Base-by-base conservation (phyloP, 2,113 vertebrate genomes). In the Solea senegalensis region DNA sequence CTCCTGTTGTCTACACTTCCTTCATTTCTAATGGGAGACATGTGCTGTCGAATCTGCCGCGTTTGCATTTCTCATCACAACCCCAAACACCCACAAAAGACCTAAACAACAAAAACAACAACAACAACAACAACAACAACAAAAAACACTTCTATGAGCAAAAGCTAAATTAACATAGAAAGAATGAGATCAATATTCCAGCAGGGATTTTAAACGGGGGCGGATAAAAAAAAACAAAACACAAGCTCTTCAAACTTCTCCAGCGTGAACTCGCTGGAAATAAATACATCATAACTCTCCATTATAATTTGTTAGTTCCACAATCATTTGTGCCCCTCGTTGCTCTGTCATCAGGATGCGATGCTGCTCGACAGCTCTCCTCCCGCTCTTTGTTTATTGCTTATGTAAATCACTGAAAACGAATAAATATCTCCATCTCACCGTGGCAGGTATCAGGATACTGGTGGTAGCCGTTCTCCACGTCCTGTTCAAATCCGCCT, bases 401-500 rank as follows among this genome's bases (percentile, higher is more conserved):
- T 63, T 52, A 59, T 62, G 73, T 13, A 66, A 81, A 80, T 63
- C 0, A 21, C 7, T 9, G 28, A 28, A 34, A 16, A 48, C 56
- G 46, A 78, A 55, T 9, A 53, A 10, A 63, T 16, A 59, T 49
- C 46, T 59, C 26, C 26, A 14, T 55, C 93, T 92, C 88, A 97
- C 96, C 96, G 81, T 95, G 95, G 76, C 96, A 97, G 86, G 83
- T 90, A 44, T 93, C 92, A 0, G 88, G 85, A 21, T 93, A 87
- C 55, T 81, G 86, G 1, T 82, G 80, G 83, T 82, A 88, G 65
- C 88, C 84, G 48, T 86, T 91, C 86, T 92, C 94, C 58, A 95
- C 89, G 41, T 95, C 93, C 81, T 93, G 94, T 60, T 95, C 94
- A 52, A 94, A 94, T 9, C 88, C 91, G 21, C 81, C 84, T 78